These are phyloP conservation scores for Archips xylosteana DNA, from an alignment of 2,888 invertebrate species.

Conservation along the genomic window DNA sequence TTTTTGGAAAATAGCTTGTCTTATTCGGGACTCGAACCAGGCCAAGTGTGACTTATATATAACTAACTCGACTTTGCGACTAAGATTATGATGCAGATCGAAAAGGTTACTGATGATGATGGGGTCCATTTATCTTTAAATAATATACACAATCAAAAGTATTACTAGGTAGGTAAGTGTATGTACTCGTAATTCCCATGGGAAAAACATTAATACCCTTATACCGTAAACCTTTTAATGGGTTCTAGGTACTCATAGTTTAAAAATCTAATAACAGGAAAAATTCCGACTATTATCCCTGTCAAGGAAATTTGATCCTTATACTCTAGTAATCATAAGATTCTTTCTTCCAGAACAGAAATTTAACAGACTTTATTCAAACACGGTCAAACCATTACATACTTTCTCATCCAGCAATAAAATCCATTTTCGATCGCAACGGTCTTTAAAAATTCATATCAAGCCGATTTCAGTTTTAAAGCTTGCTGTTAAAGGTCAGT, in stretches of 20 bases:
- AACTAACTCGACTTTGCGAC: too few relatives aligned
- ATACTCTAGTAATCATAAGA: background rate
- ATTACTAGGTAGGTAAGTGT: too few relatives aligned
- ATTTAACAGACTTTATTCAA: background rate
- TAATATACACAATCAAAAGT: too few relatives aligned
- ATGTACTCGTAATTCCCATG: constrained; percentile 6
- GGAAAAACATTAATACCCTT: background rate
- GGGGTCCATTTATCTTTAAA: too few relatives aligned
- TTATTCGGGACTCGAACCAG: too few relatives aligned
- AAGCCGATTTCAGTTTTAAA: background rate
- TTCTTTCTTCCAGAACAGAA: background rate
- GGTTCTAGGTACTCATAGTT: constrained; percentile 19
- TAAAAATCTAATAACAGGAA: constrained; percentile 1
- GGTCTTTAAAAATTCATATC: background rate
- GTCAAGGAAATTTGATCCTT: background rate
- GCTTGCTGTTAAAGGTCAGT: background rate
- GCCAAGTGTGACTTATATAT: too few relatives aligned
- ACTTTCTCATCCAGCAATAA: background rate
- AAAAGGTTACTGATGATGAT: too few relatives aligned
- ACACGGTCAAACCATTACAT: background rate
- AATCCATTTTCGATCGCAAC: background rate
- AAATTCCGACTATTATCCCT: constrained; percentile 7
- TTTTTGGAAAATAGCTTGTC: too few relatives aligned
- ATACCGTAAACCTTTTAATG: background rate
- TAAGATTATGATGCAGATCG: too few relatives aligned